Percentiles rank a stretch among this genome's conserved stretches.
phyloP scores from a whole-genome alignment of 2,113 vertebrate genomes.

The Pelecanus crispus region DNA sequence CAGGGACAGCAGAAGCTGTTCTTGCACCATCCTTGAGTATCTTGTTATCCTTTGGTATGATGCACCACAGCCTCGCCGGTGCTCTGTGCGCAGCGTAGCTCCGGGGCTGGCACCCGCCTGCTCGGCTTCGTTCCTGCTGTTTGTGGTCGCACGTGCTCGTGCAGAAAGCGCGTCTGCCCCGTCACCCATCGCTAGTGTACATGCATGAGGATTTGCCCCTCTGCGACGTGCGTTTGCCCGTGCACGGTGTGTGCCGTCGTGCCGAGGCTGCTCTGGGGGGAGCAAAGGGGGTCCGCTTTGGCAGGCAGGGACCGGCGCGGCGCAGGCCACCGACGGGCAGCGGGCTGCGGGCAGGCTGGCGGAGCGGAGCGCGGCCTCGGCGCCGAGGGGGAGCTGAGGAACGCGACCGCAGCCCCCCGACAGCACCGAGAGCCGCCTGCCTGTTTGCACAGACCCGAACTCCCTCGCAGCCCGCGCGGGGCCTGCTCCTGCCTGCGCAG shows the following conservation, averaged over 20 bases:
- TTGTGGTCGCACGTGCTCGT: neutral
- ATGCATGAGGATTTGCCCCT: fast-evolving
- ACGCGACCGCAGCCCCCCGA: neutral
- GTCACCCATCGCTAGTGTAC: too few species aligned
- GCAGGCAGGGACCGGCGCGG: neutral
- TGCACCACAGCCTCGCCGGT: fast-evolving
- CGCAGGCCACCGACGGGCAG: fast-evolving
- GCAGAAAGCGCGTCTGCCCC: neutral
- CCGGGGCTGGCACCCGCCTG: neutral
- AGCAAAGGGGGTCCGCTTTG: neutral
- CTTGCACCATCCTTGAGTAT: neutral
- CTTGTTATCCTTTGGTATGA: fast-evolving
- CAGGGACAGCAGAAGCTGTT: neutral
- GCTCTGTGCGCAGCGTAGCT: neutral
- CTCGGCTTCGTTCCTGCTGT: neutral
- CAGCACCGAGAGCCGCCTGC: neutral
- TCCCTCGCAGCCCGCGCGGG: neutral
- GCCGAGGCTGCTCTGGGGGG: neutral
- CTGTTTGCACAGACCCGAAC: neutral
- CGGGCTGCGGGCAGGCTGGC: neutral
- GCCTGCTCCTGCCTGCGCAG: neutral
- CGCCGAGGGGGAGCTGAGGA: neutral
- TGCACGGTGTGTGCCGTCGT: fast-evolving
- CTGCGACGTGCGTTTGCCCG: fast-evolving
- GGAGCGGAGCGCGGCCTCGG: neutral